A percentile compares a stretch with the other conserved stretches of the same genome.
These are phyloP conservation scores for Tricholaema leucomelas DNA, from an alignment of 2,113 vertebrate species.

Conservation along the genomic window DNA sequence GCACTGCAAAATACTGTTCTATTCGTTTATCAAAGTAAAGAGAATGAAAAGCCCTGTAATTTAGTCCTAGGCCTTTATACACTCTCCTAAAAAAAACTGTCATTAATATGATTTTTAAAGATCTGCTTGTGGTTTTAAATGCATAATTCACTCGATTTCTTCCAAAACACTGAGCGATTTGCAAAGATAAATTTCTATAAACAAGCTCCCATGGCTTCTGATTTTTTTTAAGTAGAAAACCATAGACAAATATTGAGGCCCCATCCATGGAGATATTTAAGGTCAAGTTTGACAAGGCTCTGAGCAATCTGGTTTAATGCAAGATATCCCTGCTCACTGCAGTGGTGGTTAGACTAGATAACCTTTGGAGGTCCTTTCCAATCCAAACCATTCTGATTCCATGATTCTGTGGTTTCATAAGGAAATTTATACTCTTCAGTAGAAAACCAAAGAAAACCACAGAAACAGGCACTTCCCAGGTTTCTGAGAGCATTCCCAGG, in stretches of 20 bases:
- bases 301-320: no score
- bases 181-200: not conserved
- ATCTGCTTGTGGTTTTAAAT: not conserved
- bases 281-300: no score
- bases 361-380: no score
- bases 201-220: not conserved
- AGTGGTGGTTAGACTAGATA: no score
- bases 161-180: not conserved
- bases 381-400: no score
- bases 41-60: not conserved
- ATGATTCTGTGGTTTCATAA: not conserved
- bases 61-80: not conserved
- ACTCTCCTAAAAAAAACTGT: not conserved
- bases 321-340: no score
- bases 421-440: not conserved
- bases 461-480: not conserved
- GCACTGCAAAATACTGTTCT: not conserved
- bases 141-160: not conserved
- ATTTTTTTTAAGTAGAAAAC: no score
- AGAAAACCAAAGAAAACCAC: not conserved
- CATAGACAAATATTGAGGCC: no score
- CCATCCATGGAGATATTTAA: no score
- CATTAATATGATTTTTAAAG: not conserved
- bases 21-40: not conserved
- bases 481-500: not conserved